These are phyloP conservation scores for Saimiri boliviensis DNA, from an alignment of 2,113 vertebrate genomes.

Conservation along the genomic window DNA sequence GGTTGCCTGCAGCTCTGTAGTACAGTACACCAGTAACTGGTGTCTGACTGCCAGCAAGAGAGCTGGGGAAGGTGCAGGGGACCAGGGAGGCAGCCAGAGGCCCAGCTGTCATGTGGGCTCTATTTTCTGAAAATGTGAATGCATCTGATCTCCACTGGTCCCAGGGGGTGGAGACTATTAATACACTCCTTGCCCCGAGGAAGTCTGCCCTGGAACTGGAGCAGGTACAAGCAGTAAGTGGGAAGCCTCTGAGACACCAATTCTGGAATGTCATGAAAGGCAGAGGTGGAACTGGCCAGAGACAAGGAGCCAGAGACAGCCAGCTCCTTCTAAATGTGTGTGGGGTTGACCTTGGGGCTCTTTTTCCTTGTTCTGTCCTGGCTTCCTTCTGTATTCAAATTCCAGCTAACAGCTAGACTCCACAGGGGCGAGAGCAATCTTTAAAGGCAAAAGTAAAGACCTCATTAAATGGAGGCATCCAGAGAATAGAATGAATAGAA, in stretches of 20 bases:
- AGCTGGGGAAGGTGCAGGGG: not conserved
- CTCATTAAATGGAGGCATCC: constrained; percentile 58
- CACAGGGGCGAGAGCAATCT: constrained; percentile 4
- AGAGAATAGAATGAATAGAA: constrained; percentile 57
- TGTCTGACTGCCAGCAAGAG: not conserved
- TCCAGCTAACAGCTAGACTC: constrained; percentile 29
- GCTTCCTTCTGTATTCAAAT: constrained; percentile 22
- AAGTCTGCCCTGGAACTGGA: constrained; percentile 31
- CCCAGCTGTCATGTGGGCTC: not conserved
- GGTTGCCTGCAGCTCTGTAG: not conserved
- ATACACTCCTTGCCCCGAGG: constrained; percentile 21
- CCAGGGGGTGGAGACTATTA: constrained; percentile 18
- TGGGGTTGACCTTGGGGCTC: not conserved
- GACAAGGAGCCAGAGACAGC: not conserved
- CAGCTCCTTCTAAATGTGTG: not conserved
- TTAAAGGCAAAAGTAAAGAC: constrained; percentile 64
- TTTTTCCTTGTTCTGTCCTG: not conserved
- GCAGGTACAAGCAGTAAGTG: not conserved
- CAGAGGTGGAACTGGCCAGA: not conserved
- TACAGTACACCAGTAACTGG: not conserved
- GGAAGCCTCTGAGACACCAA: constrained; percentile 24
- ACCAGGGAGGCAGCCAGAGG: not conserved
- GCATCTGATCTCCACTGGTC: not conserved
- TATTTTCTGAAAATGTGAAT: constrained; percentile 14
- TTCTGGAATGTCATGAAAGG: not conserved